Evolutionary conservation across 2,888 invertebrate species (phyloP).

Genomic region (Amblyjoppa proteus): DNA sequence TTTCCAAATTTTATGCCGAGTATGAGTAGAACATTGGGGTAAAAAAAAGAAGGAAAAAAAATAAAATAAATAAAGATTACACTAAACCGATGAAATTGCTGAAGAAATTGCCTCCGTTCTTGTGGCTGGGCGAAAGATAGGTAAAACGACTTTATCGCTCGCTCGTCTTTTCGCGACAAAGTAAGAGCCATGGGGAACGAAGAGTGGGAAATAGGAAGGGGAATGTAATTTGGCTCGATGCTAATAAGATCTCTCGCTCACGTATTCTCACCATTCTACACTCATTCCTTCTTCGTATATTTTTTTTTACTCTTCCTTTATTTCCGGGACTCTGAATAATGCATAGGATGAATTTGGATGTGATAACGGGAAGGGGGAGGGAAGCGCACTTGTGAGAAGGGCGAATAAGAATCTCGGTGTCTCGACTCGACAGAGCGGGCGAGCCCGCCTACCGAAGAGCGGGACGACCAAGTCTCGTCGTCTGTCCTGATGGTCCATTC

Average conservation of each 20-base stretch:
- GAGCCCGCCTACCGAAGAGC: conserved; percentile 8
- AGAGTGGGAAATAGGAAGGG: conserved; percentile 60
- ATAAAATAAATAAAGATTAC: conserved; percentile 24
- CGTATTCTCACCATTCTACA: conserved; percentile 53
- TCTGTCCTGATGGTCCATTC: conserved; percentile 68
- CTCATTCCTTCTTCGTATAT: conserved; percentile 53
- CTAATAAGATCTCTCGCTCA: conserved; percentile 77
- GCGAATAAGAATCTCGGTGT: conserved; percentile 57
- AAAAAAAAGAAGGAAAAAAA: background rate
- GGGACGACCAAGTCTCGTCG: conserved; percentile 19
- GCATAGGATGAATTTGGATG: conserved; percentile 76
- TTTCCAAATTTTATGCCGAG: conserved; percentile 33
- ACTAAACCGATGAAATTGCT: conserved; percentile 52
- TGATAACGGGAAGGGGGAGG: conserved; percentile 71
- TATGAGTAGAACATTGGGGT: background rate
- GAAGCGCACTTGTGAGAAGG: conserved; percentile 48
- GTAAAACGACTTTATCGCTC: conserved; percentile 61
- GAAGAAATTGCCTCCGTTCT: conserved; percentile 50
- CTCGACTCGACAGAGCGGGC: conserved; percentile 27
- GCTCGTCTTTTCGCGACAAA: conserved; percentile 47
- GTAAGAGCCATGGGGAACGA: conserved; percentile 41
- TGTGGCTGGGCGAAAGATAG: conserved; percentile 41
- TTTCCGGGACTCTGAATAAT: conserved; percentile 75
- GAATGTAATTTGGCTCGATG: conserved; percentile 82
- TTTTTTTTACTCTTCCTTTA: conserved; percentile 40